These are phyloP conservation scores for Trachemys scripta DNA, from an alignment of 2,113 vertebrate species.

Conservation along the genomic window DNA sequence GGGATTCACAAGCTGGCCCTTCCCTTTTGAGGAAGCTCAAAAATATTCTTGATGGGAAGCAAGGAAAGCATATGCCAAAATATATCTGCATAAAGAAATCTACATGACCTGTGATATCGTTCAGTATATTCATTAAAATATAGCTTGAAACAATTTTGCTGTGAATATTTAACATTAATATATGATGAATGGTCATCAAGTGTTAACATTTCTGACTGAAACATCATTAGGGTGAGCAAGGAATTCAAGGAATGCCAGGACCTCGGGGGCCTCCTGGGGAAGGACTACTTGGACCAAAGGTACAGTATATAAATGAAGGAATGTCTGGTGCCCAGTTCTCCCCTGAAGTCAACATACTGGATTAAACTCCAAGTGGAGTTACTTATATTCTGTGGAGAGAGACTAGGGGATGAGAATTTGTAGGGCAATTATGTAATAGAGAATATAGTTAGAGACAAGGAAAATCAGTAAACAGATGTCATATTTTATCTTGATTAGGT, in stretches of 20 bases:
- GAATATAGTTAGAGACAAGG: not conserved
- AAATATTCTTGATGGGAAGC: not conserved
- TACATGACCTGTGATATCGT: not conserved
- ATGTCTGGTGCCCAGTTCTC: not conserved
- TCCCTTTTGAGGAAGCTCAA: not conserved
- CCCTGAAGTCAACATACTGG: not conserved
- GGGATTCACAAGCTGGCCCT: not conserved
- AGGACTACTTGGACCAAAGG: constrained; percentile 89
- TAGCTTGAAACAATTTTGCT: not conserved
- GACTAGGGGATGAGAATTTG: not conserved
- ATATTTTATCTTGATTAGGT: not conserved
- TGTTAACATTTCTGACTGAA: constrained; percentile 38
- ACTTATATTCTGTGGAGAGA: not conserved
- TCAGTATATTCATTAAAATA: constrained; percentile 9
- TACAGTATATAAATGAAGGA: constrained; percentile 56
- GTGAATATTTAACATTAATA: not conserved
- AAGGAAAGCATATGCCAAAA: not conserved
- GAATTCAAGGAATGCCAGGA: constrained; percentile 88
- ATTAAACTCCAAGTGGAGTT: not conserved
- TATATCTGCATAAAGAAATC: not conserved
- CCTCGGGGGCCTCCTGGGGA: constrained; percentile 89
- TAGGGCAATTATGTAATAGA: not conserved
- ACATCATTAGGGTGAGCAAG: constrained; percentile 87
- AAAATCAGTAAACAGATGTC: not conserved
- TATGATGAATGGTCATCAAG: not conserved